These are phyloP conservation scores for Drosophila nigricruria DNA, from an alignment of 2,888 invertebrate genomes.

Conservation along the genomic window DNA sequence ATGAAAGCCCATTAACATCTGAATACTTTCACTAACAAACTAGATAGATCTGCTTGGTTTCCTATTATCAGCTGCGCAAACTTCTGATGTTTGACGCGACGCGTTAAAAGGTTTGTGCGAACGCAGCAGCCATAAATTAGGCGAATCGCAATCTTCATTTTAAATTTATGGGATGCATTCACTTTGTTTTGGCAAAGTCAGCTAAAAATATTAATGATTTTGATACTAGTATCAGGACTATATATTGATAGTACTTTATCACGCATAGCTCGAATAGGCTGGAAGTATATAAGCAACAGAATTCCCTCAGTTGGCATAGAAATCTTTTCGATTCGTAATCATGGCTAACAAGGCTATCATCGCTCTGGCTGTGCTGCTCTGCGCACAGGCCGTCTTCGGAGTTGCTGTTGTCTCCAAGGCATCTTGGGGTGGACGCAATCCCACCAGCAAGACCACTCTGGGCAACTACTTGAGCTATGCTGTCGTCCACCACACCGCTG, in stretches of 20 bases:
- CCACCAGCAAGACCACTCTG: constrained; percentile 47
- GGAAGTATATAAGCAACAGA: constrained; percentile 27
- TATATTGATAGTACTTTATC: constrained; percentile 15
- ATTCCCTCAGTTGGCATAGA: background rate
- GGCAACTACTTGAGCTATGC: constrained; percentile 55
- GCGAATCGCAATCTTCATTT: constrained; percentile 11
- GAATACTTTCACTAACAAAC: background rate
- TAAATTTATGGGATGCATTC: constrained; percentile 21
- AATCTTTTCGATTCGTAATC: constrained; percentile 20
- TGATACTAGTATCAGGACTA: constrained; percentile 28
- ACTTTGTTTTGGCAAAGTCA: background rate
- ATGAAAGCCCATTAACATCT: too few species aligned
- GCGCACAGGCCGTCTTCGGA: constrained; percentile 52
- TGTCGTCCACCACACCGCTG: constrained; percentile 73
- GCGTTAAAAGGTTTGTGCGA: background rate
- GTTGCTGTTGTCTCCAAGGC: constrained; percentile 61
- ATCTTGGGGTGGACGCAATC: constrained; percentile 73
- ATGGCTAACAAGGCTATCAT: constrained; percentile 59
- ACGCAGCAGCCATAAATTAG: constrained; percentile 20
- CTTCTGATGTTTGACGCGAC: background rate
- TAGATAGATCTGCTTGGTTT: background rate
- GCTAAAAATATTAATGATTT: background rate
- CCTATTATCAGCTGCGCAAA: background rate
- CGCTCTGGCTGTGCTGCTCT: constrained; percentile 54
- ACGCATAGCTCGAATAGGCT: background rate